Evolutionary conservation across 2,888 invertebrate species (phyloP).

Genomic region (Drosophila flavopinicola): DNA sequence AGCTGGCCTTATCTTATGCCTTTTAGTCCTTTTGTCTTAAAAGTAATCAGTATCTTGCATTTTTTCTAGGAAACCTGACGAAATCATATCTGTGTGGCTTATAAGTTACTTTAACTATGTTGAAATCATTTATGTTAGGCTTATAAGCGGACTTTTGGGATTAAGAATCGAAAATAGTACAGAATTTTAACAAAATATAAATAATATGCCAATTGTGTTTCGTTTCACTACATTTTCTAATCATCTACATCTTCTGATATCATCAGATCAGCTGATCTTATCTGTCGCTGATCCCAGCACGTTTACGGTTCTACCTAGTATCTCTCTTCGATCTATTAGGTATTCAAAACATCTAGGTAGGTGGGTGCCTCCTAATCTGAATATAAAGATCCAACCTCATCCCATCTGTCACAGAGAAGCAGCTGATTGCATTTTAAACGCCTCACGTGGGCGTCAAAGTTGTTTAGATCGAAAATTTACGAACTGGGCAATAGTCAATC

Average conservation of each 20-base stretch:
- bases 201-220: no score
- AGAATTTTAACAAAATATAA: no score
- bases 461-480: slow-evolving; percentile 30
- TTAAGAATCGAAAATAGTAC: no score
- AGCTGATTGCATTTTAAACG: slow-evolving; percentile 42
- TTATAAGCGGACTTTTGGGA: no score
- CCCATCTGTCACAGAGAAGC: slow-evolving; percentile 18
- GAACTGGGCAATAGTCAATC: slow-evolving; percentile 17
- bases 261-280: neutral
- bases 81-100: no score
- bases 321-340: slow-evolving; percentile 10
- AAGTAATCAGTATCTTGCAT: no score
- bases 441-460: slow-evolving; percentile 45
- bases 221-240: neutral
- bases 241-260: no score
- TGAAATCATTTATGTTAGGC: no score
- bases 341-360: slow-evolving; percentile 33
- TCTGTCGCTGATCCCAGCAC: slow-evolving; percentile 5
- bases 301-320: neutral
- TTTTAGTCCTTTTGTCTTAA: no score
- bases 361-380: slow-evolving; percentile 15
- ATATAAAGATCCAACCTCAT: slow-evolving; percentile 19
- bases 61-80: no score
- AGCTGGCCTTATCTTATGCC: neutral
- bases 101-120: no score